Evolutionary conservation across 2,113 vertebrate species (phyloP).

Genomic region (Ctenomys sociabilis): DNA sequence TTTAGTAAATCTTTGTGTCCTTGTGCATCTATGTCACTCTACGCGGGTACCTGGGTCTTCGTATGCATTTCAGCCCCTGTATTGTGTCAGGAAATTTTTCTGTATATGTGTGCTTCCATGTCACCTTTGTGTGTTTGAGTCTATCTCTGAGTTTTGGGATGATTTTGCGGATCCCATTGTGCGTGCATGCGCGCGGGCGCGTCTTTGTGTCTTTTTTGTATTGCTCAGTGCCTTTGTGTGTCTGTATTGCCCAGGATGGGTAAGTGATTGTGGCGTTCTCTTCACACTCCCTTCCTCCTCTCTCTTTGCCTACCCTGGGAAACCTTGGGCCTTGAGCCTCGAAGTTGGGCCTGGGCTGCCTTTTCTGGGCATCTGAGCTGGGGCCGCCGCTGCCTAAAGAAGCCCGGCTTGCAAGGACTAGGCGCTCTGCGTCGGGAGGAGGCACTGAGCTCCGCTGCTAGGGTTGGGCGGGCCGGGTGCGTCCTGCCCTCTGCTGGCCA

Average conservation of each 20-base stretch:
- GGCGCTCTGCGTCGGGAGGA: background rate
- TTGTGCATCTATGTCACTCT: background rate
- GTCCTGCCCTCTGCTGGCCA: slow-evolving; percentile 78
- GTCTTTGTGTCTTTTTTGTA: slow-evolving; percentile 36
- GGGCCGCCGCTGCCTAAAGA: background rate
- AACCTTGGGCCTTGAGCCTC: background rate
- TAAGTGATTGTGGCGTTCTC: background rate
- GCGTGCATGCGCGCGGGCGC: background rate
- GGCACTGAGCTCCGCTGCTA: background rate
- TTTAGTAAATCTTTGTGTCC: slow-evolving; percentile 23
- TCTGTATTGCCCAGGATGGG: background rate
- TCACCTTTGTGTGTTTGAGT: slow-evolving; percentile 23
- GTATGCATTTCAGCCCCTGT: background rate
- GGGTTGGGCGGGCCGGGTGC: background rate
- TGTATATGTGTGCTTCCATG: background rate
- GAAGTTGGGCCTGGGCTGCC: background rate
- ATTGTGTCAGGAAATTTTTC: background rate
- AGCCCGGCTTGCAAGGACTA: background rate
- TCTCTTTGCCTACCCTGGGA: background rate
- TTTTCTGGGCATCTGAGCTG: background rate
- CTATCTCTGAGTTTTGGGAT: background rate
- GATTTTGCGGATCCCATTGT: background rate
- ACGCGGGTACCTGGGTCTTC: background rate
- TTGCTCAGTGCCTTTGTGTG: background rate
- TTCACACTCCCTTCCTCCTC: background rate